phyloP scores from a whole-genome alignment of 2,113 vertebrate genomes.

The Hyperoodon ampullatus region DNA sequence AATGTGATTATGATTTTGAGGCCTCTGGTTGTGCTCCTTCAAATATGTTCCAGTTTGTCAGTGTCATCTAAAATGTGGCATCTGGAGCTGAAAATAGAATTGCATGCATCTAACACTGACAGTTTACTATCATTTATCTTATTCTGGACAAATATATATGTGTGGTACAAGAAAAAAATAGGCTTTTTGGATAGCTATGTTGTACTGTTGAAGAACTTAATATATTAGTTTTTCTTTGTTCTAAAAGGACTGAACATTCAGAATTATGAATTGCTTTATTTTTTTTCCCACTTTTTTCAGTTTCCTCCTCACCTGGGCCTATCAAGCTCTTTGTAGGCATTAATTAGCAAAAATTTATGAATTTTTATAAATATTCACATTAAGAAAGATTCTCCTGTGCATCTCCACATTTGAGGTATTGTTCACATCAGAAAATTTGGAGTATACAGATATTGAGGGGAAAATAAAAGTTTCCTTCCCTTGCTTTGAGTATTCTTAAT shows the following conservation, averaged over 20 bases:
- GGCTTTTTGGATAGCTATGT: not conserved
- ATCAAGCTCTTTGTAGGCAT: not conserved
- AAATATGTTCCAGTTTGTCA: not conserved
- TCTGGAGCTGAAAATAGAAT: not conserved
- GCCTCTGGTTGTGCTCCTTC: not conserved
- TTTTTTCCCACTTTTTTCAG: not conserved
- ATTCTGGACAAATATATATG: not conserved
- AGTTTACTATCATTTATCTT: constrained; percentile 16
- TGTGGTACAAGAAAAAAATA: not conserved
- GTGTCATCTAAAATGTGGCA: not conserved
- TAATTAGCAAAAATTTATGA: not conserved
- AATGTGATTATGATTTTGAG: not conserved
- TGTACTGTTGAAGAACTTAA: not conserved
- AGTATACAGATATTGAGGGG: not conserved
- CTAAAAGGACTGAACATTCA: not conserved
- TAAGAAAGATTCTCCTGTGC: not conserved
- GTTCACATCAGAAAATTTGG: not conserved
- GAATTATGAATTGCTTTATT: not conserved
- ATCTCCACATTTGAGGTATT: not conserved
- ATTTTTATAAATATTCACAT: not conserved
- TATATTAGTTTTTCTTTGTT: constrained; percentile 18
- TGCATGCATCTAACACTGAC: not conserved
- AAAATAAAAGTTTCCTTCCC: not conserved
- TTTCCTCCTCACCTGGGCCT: not conserved
- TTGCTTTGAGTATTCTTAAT: constrained; percentile 10